Conservation (phyloP, 1,140 invertebrate species). For the Spodoptera litura region DNA sequence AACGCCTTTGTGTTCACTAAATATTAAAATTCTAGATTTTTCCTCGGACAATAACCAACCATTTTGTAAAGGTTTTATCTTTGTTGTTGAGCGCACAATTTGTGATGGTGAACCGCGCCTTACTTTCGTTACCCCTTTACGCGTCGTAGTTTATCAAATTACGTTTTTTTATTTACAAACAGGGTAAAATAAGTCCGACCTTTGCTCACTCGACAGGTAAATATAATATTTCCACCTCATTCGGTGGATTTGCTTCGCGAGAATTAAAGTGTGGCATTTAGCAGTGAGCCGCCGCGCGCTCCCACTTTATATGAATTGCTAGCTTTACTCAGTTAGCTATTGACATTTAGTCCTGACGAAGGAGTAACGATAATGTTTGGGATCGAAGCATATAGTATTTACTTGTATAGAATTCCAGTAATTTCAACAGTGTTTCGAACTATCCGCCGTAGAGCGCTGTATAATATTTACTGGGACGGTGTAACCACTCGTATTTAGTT, state of each 20-base stretch:
- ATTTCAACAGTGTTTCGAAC: too few relatives aligned
- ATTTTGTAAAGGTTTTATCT: conserved; percentile 13
- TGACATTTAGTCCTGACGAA: neutral
- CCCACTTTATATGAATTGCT: conserved; percentile 18
- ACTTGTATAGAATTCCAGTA: neutral
- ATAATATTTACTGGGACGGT: too few relatives aligned
- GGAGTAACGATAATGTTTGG: neutral
- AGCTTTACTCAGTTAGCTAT: neutral
- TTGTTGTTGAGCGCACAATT: conserved; percentile 2
- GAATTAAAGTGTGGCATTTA: conserved; percentile 4
- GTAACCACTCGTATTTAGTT: too few relatives aligned
- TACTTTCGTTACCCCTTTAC: conserved; percentile 26
- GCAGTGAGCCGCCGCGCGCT: too few relatives aligned
- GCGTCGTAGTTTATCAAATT: conserved; percentile 11
- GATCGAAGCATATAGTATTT: conserved; percentile 15
- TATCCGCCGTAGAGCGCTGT: too few relatives aligned
- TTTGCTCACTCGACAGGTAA: conserved; percentile 1
- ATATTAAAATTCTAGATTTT: conserved; percentile 33
- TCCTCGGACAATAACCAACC: neutral
- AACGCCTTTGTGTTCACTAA: neutral
- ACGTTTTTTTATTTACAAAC: conserved; percentile 26
- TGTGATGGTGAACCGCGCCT: neutral
- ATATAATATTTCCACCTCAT: conserved; percentile 9
- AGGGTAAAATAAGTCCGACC: conserved; percentile 4
- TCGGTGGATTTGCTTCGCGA: neutral